Evolutionary conservation across 2,113 vertebrate genomes (phyloP), one percentile per base, ranked within the genome.

Genomic region (Hemicordylus capensis): DNA sequence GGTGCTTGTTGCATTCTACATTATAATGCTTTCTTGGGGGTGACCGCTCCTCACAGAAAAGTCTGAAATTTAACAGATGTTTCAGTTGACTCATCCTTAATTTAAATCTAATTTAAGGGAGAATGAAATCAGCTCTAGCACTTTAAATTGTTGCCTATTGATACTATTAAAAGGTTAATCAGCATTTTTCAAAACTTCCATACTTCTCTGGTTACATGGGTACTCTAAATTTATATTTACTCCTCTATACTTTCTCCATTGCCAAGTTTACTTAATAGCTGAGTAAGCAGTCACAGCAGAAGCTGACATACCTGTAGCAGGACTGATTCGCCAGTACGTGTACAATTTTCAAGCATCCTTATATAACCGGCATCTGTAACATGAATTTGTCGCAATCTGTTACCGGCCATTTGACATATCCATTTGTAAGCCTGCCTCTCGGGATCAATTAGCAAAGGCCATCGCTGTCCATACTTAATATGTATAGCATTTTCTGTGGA

Each of bases 361-460:
- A 86, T 87, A n/a, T 92, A 94, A 76, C 26, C 78, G 48, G 85
- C 76, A 11, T 96, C 94, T 26, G 90, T 37, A 2, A 34, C 59
- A 11, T 63, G 82, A 46, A 95, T 85, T 61, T 94, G 91, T 72
- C 73, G 89, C 3, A 96, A 87, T 44, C 26, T 61, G 5, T 84
- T 10, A 1, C 92, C 95, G 88, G 94, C 95, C 93, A 94, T 94
- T 48, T 89, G 90, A 56, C 44, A 84, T 73, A 96, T 94, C 95
- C 95, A 96, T 63, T 37, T 77, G 2, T 78, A 42, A 0, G 94
- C 95, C 75, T 96, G 95, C 22, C 73, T 90, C 54, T 96, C 94
- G 1, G 94, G 95, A 85, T 96, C 95, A 1, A 96, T 94, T 17
- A 96, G 37, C 75, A 96, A 91, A 0, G 95, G 95, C 95, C 95